Evolutionary conservation across 2,113 vertebrate species (phyloP).

Genomic region (Caranx melampygus): DNA sequence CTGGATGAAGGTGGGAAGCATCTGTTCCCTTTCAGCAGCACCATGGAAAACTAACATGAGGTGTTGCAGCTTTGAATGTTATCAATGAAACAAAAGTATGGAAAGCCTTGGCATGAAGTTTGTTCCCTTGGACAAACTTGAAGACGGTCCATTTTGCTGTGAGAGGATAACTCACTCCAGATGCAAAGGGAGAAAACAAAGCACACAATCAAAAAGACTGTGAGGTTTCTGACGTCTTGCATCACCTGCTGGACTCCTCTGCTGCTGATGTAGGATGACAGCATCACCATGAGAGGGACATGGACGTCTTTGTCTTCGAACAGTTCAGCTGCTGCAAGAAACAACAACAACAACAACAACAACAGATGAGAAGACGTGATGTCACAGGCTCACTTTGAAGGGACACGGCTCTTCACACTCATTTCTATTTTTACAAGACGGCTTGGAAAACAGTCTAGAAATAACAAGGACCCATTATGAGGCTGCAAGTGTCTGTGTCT

Average conservation of each 20-base stretch:
- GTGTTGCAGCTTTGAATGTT: neutral
- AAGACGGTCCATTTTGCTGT: neutral
- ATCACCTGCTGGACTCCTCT: conserved; percentile 91
- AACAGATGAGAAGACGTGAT: neutral
- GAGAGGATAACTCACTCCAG: neutral
- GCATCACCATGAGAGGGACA: conserved; percentile 85
- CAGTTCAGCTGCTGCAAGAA: conserved; percentile 84
- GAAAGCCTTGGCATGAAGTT: neutral
- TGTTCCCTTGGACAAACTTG: neutral
- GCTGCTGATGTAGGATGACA: conserved; percentile 86
- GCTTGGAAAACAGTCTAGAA: neutral
- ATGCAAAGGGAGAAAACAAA: neutral
- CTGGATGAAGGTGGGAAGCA: too few species aligned
- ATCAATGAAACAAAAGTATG: neutral
- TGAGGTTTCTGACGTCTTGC: neutral
- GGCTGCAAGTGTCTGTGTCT: neutral
- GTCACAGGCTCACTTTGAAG: conserved; percentile 52
- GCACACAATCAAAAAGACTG: neutral
- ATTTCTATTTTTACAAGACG: conserved; percentile 75
- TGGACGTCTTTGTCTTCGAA: conserved; percentile 89
- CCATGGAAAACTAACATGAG: neutral
- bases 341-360: neutral
- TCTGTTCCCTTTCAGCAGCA: neutral
- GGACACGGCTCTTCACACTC: conserved; percentile 44
- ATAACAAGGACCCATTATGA: neutral